Conservation (phyloP, 2,888 invertebrate species). For the Cephus spinipes region DNA sequence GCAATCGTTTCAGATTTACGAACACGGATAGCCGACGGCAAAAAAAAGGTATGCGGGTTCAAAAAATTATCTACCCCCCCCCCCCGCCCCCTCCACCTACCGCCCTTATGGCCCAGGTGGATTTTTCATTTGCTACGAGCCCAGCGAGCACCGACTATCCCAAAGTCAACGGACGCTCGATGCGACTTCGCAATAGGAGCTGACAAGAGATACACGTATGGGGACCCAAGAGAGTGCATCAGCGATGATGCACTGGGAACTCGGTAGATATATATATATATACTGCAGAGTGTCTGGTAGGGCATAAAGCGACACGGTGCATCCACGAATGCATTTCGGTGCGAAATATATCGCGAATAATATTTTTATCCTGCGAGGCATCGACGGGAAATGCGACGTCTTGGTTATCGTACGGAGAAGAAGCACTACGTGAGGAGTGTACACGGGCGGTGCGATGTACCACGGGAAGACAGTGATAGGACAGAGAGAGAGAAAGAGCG, state of each 20-base stretch:
- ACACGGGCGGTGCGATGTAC: neutral
- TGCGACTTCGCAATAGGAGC: neutral
- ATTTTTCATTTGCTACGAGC: neutral
- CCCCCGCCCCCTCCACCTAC: rapidly evolving
- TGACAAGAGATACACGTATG: neutral
- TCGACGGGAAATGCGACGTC: neutral
- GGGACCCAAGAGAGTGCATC: neutral
- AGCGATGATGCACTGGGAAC: neutral
- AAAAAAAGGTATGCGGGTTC: no score
- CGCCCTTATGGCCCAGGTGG: no score
- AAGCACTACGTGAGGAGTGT: neutral
- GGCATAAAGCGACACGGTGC: neutral
- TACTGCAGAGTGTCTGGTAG: neutral
- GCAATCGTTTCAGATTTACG: neutral
- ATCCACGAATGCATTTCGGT: neutral
- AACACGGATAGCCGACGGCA: no score
- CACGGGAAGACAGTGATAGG: neutral
- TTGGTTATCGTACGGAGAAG: neutral
- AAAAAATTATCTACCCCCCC: no score
- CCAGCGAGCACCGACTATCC: neutral
- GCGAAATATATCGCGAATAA: neutral
- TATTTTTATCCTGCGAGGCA: neutral
- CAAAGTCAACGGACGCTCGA: neutral
- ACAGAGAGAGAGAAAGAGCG: no score
- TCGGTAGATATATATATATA: neutral